phyloP scores from a whole-genome alignment of 1,140 invertebrate species.

The Laupala kohalensis region DNA sequence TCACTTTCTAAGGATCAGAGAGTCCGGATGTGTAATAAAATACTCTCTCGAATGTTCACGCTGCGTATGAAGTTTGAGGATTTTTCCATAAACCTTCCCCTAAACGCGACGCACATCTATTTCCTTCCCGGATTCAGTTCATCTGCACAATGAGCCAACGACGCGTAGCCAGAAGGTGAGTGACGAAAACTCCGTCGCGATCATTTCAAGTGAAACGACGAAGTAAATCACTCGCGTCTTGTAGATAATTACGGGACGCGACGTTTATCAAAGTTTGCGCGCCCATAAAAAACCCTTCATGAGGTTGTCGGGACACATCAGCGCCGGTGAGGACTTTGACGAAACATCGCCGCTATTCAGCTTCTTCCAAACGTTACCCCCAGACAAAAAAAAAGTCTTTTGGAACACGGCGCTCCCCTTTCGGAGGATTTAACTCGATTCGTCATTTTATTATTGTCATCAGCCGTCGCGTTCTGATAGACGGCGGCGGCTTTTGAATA shows the following conservation, averaged over 20 bases:
- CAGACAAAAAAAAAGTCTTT: too few relatives aligned
- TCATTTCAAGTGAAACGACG: not conserved
- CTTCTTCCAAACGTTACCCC: too few relatives aligned
- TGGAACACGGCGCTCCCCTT: not conserved
- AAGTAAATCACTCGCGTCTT: not conserved
- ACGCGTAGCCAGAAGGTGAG: too few relatives aligned
- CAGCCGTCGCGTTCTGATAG: not conserved
- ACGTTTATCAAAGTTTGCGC: not conserved
- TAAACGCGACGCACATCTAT: not conserved
- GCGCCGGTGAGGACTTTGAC: not conserved
- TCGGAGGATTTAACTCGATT: not conserved
- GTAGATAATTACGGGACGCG: not conserved
- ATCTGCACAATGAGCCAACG: not conserved
- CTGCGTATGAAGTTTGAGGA: too few relatives aligned
- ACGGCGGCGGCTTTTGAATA: not conserved
- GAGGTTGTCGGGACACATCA: too few relatives aligned
- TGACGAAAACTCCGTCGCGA: too few relatives aligned
- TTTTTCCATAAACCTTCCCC: not conserved
- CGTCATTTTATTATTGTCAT: not conserved
- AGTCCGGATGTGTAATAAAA: too few relatives aligned
- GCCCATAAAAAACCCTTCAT: not conserved
- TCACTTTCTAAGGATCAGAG: too few relatives aligned
- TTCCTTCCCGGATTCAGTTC: not conserved
- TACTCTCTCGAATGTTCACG: too few relatives aligned
- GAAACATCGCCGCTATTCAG: too few relatives aligned